phyloP scores from a whole-genome alignment of 2,113 vertebrate genomes.

The Arvicanthis niloticus region DNA sequence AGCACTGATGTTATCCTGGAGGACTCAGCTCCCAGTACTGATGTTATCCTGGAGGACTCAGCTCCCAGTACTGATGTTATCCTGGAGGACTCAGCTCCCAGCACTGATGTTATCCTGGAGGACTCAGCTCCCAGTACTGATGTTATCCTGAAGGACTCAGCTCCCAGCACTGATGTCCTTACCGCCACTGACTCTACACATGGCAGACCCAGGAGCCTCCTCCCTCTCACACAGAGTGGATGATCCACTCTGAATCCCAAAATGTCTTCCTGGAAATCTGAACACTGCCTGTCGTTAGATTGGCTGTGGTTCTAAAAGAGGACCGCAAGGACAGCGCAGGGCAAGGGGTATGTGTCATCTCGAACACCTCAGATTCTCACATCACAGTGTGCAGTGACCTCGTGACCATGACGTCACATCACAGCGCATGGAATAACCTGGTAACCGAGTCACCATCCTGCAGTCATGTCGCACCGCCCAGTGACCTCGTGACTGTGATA shows the following conservation, averaged over 20 bases:
- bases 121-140: no score
- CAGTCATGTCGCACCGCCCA: no score
- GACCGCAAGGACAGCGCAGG: neutral
- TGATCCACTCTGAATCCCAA: rapidly evolving
- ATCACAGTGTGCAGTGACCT: neutral
- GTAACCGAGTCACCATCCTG: no score
- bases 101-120: neutral
- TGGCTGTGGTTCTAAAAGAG: neutral
- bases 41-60: neutral
- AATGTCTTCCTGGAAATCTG: neutral
- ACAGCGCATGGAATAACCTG: no score
- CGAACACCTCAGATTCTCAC: neutral
- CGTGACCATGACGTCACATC: rapidly evolving
- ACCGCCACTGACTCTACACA: rapidly evolving
- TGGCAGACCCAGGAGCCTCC: no score
- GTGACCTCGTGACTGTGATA: no score
- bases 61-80: neutral
- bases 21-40: no score
- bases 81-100: no score
- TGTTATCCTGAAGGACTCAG: neutral
- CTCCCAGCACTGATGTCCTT: neutral
- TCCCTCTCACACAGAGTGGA: rapidly evolving
- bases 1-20: neutral
- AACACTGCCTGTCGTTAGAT: neutral
- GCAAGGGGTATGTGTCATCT: no score